These are phyloP conservation scores for Okamejei kenojei DNA, from an alignment of 2,797 vertebrate genomes.

Conservation along the genomic window DNA sequence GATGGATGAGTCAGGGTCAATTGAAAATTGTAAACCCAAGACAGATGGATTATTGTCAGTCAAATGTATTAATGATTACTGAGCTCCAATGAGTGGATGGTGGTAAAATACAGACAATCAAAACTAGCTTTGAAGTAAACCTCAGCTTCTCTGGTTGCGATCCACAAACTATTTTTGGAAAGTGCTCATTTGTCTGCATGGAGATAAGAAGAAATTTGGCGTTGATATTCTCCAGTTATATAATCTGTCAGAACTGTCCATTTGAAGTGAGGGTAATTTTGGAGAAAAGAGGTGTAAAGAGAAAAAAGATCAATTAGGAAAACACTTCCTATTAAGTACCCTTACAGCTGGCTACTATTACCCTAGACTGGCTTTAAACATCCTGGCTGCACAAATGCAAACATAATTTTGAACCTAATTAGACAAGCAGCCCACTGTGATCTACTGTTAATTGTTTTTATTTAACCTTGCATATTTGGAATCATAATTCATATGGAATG, in stretches of 20 bases:
- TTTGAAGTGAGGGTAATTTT: background rate
- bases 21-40: too few relatives aligned
- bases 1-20: too few relatives aligned
- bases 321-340: background rate
- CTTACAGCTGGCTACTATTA: slow-evolving; percentile 27
- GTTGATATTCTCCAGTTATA: background rate
- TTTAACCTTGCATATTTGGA: background rate
- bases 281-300: slow-evolving; percentile 14
- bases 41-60: too few relatives aligned
- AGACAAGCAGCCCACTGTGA: background rate
- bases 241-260: background rate
- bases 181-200: background rate
- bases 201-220: background rate
- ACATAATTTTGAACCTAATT: background rate
- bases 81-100: too few relatives aligned
- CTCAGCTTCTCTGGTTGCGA: background rate
- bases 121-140: too few relatives aligned
- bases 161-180: background rate
- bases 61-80: too few relatives aligned
- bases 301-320: slow-evolving; percentile 4
- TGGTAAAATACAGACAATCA: too few relatives aligned
- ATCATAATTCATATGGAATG: background rate
- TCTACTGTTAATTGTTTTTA: background rate
- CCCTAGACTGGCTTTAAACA: background rate
- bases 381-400: background rate